These are phyloP conservation scores for Dysmachus trigonus DNA, from an alignment of 2,888 invertebrate species.

Conservation along the genomic window DNA sequence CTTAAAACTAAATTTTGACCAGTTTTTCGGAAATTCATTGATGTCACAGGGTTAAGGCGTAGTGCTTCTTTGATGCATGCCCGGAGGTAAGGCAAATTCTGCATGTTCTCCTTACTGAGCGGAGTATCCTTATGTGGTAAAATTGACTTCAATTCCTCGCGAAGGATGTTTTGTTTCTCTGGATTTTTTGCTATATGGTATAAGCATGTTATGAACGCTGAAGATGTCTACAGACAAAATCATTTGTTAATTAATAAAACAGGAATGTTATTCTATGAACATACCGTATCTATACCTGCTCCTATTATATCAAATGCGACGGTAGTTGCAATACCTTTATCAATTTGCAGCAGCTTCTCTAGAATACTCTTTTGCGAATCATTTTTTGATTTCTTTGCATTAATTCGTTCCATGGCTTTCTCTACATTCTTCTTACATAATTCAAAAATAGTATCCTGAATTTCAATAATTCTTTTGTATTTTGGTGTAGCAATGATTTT, in stretches of 20 bases:
- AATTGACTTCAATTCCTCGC: slow-evolving; percentile 67
- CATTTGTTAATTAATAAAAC: neutral
- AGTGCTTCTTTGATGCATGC: slow-evolving; percentile 80
- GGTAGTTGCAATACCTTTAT: slow-evolving; percentile 70
- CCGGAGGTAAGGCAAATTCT: slow-evolving; percentile 71
- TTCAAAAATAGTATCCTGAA: slow-evolving; percentile 54
- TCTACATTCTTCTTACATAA: slow-evolving; percentile 59
- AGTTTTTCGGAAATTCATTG: slow-evolving; percentile 68
- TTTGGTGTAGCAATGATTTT: slow-evolving; percentile 57
- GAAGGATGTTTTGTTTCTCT: slow-evolving; percentile 71
- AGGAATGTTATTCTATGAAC: neutral
- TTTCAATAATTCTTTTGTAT: slow-evolving; percentile 55
- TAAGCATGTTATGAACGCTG: slow-evolving; percentile 67
- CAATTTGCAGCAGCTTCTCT: slow-evolving; percentile 71
- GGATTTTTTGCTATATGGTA: slow-evolving; percentile 71
- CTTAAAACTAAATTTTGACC: slow-evolving; percentile 69
- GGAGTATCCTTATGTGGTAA: slow-evolving; percentile 62
- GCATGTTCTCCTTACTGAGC: slow-evolving; percentile 63
- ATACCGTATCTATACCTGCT: slow-evolving; percentile 79
- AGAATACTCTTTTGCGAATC: slow-evolving; percentile 69
- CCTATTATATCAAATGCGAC: slow-evolving; percentile 78
- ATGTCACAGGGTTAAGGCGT: slow-evolving; percentile 70
- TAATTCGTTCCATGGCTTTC: slow-evolving; percentile 57
- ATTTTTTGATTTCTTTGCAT: slow-evolving; percentile 60
- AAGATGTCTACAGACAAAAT: slow-evolving; percentile 66